These are phyloP conservation scores for Merodon equestris DNA, from an alignment of 2,888 invertebrate genomes.

Conservation along the genomic window DNA sequence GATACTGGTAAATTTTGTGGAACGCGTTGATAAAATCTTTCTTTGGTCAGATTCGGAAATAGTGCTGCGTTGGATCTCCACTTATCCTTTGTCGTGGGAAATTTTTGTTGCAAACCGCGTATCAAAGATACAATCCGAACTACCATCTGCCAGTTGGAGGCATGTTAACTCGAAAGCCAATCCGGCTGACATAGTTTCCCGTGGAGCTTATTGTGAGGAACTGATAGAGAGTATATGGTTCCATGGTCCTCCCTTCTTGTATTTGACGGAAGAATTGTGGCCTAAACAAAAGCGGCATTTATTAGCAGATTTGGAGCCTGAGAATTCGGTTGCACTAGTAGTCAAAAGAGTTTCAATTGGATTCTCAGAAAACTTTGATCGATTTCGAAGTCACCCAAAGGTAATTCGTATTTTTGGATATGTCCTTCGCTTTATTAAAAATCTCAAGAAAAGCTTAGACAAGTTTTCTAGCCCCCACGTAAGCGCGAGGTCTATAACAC, in stretches of 20 bases:
- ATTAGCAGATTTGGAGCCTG: too few relatives aligned
- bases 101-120: conserved; percentile 14
- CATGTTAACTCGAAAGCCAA: conserved; percentile 15
- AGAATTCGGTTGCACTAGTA: background rate
- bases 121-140: conserved; percentile 5
- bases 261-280: too few relatives aligned
- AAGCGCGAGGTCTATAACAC: too few relatives aligned
- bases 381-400: too few relatives aligned
- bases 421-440: background rate
- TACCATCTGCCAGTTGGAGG: conserved; percentile 6
- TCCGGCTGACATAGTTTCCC: conserved; percentile 9
- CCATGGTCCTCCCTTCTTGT: background rate
- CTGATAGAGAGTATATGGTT: conserved; percentile 13
- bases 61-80: conserved; percentile 9
- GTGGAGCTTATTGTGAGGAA: background rate
- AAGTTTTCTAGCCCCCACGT: background rate
- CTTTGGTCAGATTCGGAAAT: conserved; percentile 66
- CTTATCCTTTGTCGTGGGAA: conserved; percentile 12
- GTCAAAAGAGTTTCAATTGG: background rate
- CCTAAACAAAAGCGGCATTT: conserved; percentile 1
- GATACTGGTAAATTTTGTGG: conserved; percentile 31
- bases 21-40: conserved; percentile 28
- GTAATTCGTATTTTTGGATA: background rate
- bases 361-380: too few relatives aligned
- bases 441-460: background rate